Conservation (phyloP, 2,888 invertebrate genomes). For the Agrilus biguttatus region DNA sequence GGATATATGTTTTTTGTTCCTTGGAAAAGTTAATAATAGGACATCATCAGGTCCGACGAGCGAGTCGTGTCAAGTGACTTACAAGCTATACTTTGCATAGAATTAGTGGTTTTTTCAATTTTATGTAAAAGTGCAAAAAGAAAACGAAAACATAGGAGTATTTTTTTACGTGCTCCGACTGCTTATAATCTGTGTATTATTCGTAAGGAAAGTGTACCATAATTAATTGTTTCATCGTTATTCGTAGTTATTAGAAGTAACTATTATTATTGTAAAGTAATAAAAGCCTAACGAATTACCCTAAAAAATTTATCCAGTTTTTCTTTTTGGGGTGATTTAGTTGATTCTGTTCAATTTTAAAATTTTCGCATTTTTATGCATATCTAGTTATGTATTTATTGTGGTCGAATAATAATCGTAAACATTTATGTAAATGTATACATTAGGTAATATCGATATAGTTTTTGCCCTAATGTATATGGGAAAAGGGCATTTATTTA, state of each 20-base stretch:
- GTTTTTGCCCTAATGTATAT: conserved; percentile 17
- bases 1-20: too few species aligned
- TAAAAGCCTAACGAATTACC: too few species aligned
- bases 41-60: too few species aligned
- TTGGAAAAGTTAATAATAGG: too few species aligned
- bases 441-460: conserved; percentile 2
- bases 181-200: too few species aligned
- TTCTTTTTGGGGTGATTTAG: not conserved
- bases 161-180: too few species aligned
- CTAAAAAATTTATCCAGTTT: not conserved
- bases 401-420: not conserved
- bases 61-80: conserved; percentile 18
- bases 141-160: not conserved
- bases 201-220: not conserved
- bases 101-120: conserved; percentile 74
- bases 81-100: conserved; percentile 89
- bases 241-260: too few species aligned
- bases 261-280: too few species aligned
- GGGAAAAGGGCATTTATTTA: conserved; percentile 76
- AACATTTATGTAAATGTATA: not conserved
- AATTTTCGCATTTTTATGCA: not conserved
- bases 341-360: too few species aligned
- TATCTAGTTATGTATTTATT: conserved; percentile 1
- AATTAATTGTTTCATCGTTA: too few species aligned
- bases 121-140: not conserved